phyloP scores from a whole-genome alignment of 2,113 vertebrate genomes.

The Balaenoptera acutorostrata region DNA sequence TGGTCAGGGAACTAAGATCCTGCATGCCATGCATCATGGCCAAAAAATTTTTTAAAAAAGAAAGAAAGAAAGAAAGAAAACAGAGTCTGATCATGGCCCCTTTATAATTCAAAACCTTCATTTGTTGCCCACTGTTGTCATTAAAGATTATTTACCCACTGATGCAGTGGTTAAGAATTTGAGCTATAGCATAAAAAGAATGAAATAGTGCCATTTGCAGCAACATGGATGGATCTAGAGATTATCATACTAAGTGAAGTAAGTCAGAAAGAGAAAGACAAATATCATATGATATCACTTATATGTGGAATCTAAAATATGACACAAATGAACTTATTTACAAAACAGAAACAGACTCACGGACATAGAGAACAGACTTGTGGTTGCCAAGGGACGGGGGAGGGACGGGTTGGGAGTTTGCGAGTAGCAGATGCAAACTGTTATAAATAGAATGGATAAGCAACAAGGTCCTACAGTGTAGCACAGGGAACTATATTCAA shows the following conservation, averaged over 20 bases:
- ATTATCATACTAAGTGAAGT: not conserved
- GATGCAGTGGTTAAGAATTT: not conserved
- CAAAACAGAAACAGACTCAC: not conserved
- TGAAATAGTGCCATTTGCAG: not conserved
- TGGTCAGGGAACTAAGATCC: too few species aligned
- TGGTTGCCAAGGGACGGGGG: not conserved
- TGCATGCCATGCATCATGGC: too few species aligned
- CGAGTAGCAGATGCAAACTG: not conserved
- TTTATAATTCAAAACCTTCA: not conserved
- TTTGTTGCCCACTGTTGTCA: not conserved
- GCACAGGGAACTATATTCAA: not conserved
- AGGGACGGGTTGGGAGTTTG: not conserved
- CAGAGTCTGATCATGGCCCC: not conserved
- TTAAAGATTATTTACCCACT: not conserved
- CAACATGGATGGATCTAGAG: not conserved
- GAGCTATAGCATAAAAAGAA: not conserved
- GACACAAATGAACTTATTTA: not conserved
- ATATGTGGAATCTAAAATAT: not conserved
- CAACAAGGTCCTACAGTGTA: not conserved
- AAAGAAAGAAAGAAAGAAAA: not conserved
- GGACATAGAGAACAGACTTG: not conserved
- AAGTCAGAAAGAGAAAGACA: not conserved
- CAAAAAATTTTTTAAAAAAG: too few species aligned
- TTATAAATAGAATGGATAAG: not conserved
- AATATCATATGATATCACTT: not conserved